Evolutionary conservation across 2,888 invertebrate species (phyloP).

Genomic region (Tinea trinotella): DNA sequence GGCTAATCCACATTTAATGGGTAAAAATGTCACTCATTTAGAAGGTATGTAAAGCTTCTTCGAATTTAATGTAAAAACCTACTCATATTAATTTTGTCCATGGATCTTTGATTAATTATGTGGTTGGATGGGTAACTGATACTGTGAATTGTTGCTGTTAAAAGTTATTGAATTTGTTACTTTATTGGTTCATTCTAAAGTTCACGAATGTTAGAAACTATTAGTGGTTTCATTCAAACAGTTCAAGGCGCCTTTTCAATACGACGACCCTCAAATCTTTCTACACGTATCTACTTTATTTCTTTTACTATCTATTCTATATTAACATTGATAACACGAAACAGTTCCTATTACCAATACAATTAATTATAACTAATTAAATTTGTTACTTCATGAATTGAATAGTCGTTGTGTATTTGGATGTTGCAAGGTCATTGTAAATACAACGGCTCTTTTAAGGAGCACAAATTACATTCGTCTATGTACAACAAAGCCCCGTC

Average conservation of each 20-base stretch:
- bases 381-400: conserved; percentile 22
- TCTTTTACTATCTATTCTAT: conserved; percentile 8
- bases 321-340: conserved; percentile 19
- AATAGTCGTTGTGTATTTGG: conserved; percentile 1
- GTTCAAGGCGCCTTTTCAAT: conserved; percentile 11
- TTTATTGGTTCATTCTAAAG: not conserved
- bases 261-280: conserved; percentile 13
- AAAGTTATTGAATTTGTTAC: not conserved
- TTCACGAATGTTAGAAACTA: not conserved
- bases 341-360: conserved; percentile 22
- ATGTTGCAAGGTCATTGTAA: not conserved
- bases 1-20: conserved; percentile 1
- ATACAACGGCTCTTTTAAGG: not conserved
- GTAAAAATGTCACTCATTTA: conserved; percentile 3
- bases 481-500: not conserved
- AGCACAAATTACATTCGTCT: conserved; percentile 9
- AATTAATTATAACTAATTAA: conserved; percentile 27
- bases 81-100: no score
- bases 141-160: not conserved
- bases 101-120: no score
- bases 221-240: not conserved
- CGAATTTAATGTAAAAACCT: not conserved
- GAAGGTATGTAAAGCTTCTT: no score
- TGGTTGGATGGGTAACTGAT: no score
- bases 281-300: not conserved